Conservation (phyloP, 2,888 invertebrate genomes). For the Tricholauxania praeusta region DNA sequence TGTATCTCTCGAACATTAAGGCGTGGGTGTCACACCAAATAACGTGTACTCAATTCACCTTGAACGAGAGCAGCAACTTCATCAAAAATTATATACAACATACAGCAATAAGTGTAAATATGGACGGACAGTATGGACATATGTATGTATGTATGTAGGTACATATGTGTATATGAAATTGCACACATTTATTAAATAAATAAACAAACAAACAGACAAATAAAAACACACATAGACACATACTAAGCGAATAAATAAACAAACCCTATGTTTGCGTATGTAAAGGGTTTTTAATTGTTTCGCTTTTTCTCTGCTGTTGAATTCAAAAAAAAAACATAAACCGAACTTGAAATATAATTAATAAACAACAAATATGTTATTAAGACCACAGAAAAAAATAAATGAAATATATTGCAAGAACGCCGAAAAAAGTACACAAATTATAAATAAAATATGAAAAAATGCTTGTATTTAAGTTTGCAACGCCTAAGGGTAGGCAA, state of each 20-base stretch:
- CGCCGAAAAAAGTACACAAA: background rate
- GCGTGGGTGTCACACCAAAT: constrained; percentile 8
- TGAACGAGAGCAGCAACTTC: constrained; percentile 18
- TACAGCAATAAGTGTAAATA: background rate
- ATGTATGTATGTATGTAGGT: background rate
- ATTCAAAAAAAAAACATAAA: background rate
- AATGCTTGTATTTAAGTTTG: no score
- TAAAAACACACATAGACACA: background rate
- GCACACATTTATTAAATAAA: constrained; percentile 6
- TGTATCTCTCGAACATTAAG: background rate
- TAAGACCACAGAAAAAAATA: background rate
- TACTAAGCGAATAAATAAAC: background rate
- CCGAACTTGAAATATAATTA: background rate
- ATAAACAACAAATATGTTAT: constrained; percentile 2
- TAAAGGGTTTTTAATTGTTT: no score
- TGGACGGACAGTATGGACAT: background rate
- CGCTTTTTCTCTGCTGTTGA: background rate
- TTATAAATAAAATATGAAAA: no score
- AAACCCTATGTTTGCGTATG: no score
- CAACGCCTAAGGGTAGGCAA: background rate
- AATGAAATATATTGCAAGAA: background rate
- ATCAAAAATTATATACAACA: constrained; percentile 5
- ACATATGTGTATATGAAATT: background rate
- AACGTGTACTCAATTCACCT: constrained; percentile 19
- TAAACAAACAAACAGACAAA: background rate